phyloP scores from a whole-genome alignment of 37 sponge, comb jelly and placozoan genomes.

The Aplysina aerophoba region DNA sequence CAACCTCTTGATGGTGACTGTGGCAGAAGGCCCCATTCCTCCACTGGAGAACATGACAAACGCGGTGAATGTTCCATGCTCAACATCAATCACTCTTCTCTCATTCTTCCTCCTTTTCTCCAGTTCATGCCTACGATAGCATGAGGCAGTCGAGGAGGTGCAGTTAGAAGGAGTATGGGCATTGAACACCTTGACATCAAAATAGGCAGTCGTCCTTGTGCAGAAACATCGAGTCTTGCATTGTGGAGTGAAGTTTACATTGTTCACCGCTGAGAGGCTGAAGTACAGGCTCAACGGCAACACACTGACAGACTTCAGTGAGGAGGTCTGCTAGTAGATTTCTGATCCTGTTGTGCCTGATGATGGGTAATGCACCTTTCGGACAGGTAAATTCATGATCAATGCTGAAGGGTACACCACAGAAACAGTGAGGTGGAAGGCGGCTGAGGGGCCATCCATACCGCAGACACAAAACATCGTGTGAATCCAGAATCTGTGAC shows the following conservation, averaged over 20 bases:
- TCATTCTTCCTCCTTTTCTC: constrained; percentile 11
- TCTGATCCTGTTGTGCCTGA: constrained; percentile 17
- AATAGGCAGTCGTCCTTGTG: background rate
- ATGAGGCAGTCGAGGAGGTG: background rate
- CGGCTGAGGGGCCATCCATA: constrained; percentile 1
- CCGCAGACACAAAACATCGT: constrained; percentile 1
- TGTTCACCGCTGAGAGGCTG: background rate
- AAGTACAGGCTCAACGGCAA: constrained; percentile 3
- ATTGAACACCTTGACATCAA: constrained; percentile 20
- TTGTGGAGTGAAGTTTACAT: background rate
- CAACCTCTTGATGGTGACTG: background rate
- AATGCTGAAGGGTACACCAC: background rate
- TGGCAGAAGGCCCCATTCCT: constrained; percentile 11
- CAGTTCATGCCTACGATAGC: constrained; percentile 13
- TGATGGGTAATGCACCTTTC: constrained; percentile 3
- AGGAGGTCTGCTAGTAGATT: background rate
- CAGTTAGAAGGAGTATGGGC: constrained; percentile 16
- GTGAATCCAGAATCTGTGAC: background rate
- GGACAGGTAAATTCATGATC: constrained; percentile 17
- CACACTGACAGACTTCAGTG: constrained; percentile 14
- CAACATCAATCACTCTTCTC: constrained; percentile 20
- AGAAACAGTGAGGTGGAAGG: background rate
- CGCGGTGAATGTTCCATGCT: constrained; percentile 31
- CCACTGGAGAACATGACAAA: constrained; percentile 26
- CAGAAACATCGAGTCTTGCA: constrained; percentile 6